Evolutionary conservation across 2,797 vertebrate species (phyloP), one percentile per base, ranked within the genome.

Genomic region (Gambelia wislizenii): DNA sequence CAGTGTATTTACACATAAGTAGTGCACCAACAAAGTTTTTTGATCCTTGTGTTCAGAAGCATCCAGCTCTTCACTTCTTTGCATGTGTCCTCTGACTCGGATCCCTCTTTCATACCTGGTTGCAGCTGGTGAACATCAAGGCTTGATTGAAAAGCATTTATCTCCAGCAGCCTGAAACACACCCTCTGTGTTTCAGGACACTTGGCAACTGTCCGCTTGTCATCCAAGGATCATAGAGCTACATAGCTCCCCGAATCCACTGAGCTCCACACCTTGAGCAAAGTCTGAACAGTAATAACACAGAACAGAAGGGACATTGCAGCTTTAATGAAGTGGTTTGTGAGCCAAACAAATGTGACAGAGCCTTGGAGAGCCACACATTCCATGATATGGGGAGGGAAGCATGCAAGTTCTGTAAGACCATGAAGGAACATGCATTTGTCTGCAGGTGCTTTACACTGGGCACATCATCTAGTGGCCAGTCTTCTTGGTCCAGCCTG

Each of bases 311-410:
- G 30, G 8, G 4, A 10, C 59, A 25, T 36, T 84, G 67, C 49
- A 36, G 0, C n/a, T 96, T 96, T 96, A 96, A 94, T 96, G 0
- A 67, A 64, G 84, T 44, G 52, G 52, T 33, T 61, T 67, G 87
- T 6, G 69, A 87, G 56, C 79, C 67, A 72, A 20, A 80, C 20
- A 16, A 54, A 30, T 2, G 0, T 9, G 54, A 49, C 22, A 0
- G 87, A 84, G 74, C 20, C 86, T 25, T 0, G 1, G 61, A 80
- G 39, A 67, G 0, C 2, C 59, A 59, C 49, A 89, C 36, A 70
- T 20, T 18, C 42, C 9, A 7, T 13, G 7, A 39, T 7, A 4
- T 2, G 12, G 39, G n/a, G 47, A 6, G 77, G 0, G 0, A 27
- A 0, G 3, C 0, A 1, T 25, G 49, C 36, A 79, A 47, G 44